A percentile compares a stretch with the other conserved stretches of the same genome.
Conservation (phyloP, 2,113 vertebrate genomes). For the Hypomesus transpacificus region DNA sequence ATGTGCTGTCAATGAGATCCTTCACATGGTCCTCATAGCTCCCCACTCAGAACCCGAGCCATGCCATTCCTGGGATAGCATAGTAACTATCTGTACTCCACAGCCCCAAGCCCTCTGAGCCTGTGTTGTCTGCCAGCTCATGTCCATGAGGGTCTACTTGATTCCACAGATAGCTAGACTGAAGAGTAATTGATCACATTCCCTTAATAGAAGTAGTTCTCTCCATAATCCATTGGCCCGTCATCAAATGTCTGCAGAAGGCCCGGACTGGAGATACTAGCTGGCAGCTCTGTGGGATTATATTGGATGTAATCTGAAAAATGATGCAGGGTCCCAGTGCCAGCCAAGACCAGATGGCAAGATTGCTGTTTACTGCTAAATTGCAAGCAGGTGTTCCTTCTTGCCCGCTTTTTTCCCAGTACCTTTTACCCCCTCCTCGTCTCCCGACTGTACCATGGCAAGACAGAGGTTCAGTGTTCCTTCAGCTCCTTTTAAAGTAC, state of each 20-base stretch:
- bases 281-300: constrained; percentile 62
- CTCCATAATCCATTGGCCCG: constrained; percentile 43
- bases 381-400: constrained; percentile 75
- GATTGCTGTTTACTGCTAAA: constrained; percentile 59
- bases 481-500: constrained; percentile 45
- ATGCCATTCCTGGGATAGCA: too few relatives aligned
- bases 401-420: constrained; percentile 47
- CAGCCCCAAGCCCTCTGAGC: neutral
- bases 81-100: too few relatives aligned
- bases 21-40: too few relatives aligned
- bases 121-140: neutral
- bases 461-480: constrained; percentile 46
- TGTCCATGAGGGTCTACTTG: neutral
- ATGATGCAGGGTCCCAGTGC: constrained; percentile 54
- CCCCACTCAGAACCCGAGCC: too few relatives aligned
- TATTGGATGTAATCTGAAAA: constrained; percentile 70
- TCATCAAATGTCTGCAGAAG: constrained; percentile 58
- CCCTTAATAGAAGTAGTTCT: constrained; percentile 21
- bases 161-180: neutral
- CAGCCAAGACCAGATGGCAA: constrained; percentile 53
- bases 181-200: constrained; percentile 52
- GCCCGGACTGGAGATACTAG: constrained; percentile 33
- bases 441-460: constrained; percentile 42
- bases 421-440: constrained; percentile 23
- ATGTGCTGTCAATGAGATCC: too few relatives aligned